Base-by-base conservation (phyloP, 2,113 vertebrate species). In the Micronisus gabar region DNA sequence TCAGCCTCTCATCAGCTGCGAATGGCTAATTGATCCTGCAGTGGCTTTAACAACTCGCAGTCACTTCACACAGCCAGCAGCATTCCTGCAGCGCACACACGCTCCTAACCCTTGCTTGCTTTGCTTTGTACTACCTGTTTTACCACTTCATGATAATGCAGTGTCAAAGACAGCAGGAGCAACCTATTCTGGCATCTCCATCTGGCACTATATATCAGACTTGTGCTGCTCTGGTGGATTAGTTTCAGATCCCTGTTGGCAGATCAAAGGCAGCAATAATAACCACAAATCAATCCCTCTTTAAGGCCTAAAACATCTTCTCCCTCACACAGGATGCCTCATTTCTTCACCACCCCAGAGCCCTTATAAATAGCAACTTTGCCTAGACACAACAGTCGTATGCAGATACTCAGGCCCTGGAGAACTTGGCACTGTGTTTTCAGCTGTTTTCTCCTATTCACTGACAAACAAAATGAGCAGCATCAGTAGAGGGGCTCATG, bases 231-330 rank as follows among this genome's bases (percentile, higher is more conserved):
- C 80, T 83, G 58, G 88, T 86, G 86, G 88, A 94, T 95, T 88
- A 88, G 92, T 71, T 97, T 90, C 96, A 97, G 88, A 94, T 95
- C 75, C 90, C 95, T 81, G 92, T 78, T 93, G 90, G 79, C 93
- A 96, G 88, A 96, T 95, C 93, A 95, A 92, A 97, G 55, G 72
- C 79, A 95, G 86, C 80, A 92, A 86, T 96, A 96, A 95, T 83
- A 96, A 96, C 85, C 95, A 96, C 97, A 96, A 96, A 97, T 97
- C 95, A 97, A 96, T 90, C 47, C 85, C 88, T 95, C 85, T 96
- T 96, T 93, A 94, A 74, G 59, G 82, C 55, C 67, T 90, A 59
- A 92, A 97, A 58, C 71, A 70, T 88, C 67, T 87, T 91, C 61
- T 86, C 53, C 32, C n/a, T 93, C 68, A 88, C 52, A 40, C 1